Conservation (phyloP, 1,140 invertebrate species). For the Diabrotica virgifera region DNA sequence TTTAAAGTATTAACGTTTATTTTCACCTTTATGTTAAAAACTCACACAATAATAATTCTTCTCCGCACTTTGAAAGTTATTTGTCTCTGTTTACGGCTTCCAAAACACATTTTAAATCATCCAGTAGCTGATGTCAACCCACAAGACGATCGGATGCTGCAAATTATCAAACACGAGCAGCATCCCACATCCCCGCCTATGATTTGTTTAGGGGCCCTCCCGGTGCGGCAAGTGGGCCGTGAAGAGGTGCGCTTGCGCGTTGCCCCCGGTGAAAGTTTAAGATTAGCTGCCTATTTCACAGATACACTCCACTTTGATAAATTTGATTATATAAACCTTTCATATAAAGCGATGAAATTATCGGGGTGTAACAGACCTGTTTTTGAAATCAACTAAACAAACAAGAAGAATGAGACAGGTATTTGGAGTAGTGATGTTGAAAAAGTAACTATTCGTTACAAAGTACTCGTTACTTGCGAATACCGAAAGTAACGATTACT, state of each 20-base stretch:
- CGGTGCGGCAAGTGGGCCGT: background rate
- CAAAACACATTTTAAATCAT: background rate
- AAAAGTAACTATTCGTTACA: too few species aligned
- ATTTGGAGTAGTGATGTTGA: too few species aligned
- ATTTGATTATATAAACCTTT: conserved; percentile 1
- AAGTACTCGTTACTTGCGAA: too few species aligned
- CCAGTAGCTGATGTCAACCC: background rate
- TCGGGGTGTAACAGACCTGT: conserved; percentile 5
- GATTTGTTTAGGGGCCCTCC: conserved; percentile 4
- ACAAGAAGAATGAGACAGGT: background rate
- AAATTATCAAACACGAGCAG: conserved; percentile 4
- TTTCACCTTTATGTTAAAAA: too few species aligned
- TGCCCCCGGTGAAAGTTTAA: conserved; percentile 5
- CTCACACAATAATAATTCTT: background rate
- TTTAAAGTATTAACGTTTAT: too few species aligned
- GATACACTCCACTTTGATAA: background rate
- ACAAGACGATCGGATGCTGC: background rate
- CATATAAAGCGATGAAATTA: background rate
- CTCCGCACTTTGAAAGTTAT: too few species aligned
- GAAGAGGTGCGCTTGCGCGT: background rate
- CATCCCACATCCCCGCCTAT: background rate
- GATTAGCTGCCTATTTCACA: conserved; percentile 7
- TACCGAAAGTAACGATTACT: too few species aligned
- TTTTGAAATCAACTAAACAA: background rate
- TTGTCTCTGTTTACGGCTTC: too few species aligned